Evolutionary conservation across 2,888 invertebrate genomes (phyloP).

Genomic region (Sthenelais limicola): DNA sequence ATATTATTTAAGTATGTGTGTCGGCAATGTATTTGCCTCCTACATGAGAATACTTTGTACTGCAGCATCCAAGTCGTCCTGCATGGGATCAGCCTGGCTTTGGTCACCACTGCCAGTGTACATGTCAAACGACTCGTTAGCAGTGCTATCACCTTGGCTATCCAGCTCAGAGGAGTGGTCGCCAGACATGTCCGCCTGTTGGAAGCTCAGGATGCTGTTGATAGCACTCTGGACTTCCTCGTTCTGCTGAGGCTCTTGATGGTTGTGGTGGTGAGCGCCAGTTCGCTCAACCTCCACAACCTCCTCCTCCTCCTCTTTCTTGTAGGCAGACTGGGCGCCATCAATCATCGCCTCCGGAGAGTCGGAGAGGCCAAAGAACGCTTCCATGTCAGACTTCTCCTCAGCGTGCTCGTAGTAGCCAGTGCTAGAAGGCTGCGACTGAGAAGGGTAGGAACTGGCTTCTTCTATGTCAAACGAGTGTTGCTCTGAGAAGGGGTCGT

Average conservation of each 20-base stretch:
- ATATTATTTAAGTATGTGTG: no score
- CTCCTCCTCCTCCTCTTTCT: not conserved
- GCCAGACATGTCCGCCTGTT: slow-evolving; percentile 8
- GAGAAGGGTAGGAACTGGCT: no score
- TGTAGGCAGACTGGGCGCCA: not conserved
- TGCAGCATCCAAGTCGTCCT: slow-evolving; percentile 41
- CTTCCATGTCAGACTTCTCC: slow-evolving; percentile 1
- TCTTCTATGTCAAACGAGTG: no score
- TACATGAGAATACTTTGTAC: slow-evolving; percentile 42
- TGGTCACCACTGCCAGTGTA: not conserved
- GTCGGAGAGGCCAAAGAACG: not conserved
- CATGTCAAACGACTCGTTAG: slow-evolving; percentile 1
- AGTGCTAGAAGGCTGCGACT: no score
- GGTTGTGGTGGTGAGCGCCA: not conserved
- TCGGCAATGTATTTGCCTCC: no score
- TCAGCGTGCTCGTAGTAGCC: no score
- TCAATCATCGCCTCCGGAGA: not conserved
- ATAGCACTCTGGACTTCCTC: slow-evolving; percentile 40
- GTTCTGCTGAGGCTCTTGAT: slow-evolving; percentile 2
- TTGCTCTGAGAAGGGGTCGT: no score
- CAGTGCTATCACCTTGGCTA: not conserved
- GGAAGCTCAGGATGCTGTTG: slow-evolving; percentile 40
- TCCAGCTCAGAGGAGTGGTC: not conserved
- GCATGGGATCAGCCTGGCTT: slow-evolving; percentile 10
- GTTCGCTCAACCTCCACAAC: not conserved